Evolutionary conservation across 2,888 invertebrate species (phyloP), one percentile per base, ranked within the genome.

Genomic region (Cataglyphis livida): DNA sequence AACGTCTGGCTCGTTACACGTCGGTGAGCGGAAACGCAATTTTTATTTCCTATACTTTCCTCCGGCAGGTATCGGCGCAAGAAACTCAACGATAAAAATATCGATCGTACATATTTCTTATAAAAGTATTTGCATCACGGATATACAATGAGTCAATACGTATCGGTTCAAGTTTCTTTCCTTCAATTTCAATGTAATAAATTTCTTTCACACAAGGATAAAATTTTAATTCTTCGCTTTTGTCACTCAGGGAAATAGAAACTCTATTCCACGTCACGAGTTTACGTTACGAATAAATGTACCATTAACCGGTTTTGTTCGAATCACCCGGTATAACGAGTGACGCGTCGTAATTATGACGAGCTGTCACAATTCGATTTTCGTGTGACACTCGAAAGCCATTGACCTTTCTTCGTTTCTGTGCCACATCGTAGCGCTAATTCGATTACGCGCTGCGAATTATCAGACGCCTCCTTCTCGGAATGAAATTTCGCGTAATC

Each of bases 341-440:
- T 10, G 59, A 66, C n/a, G 54, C n/a, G 25, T 51, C 35, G 25
- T 66, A 66, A 28, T 68, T 51, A 48, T 35, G 48, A 32, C 51
- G 35, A 51, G n/a, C 25, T 32, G 44, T 70, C 32, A 44, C 12
- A 57, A 12, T 61, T 25, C 51, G 51, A 65, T 82, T 75, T 82
- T 82, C 78, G 82, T 82, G 51, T 38, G 38, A 44, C 51, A 28
- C 21, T 62, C 35, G 62, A n/a, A 44, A 70, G 68, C 75, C 84
- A 65, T 54, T 82, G 82, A 84, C 84, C 82, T 64, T 74, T 7
- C 70, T 75, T 82, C 66, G 28, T 84, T 82, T 75, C 82, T 73
- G 62, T 64, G 66, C 62, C 68, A 74, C 75, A 41, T 64, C 54
- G 62, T 51, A 44, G 48, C 32, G 70, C 35, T 82, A 84, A 84